These are phyloP conservation scores for Saccostrea echinata DNA, from an alignment of 1,140 invertebrate species.

Conservation along the genomic window DNA sequence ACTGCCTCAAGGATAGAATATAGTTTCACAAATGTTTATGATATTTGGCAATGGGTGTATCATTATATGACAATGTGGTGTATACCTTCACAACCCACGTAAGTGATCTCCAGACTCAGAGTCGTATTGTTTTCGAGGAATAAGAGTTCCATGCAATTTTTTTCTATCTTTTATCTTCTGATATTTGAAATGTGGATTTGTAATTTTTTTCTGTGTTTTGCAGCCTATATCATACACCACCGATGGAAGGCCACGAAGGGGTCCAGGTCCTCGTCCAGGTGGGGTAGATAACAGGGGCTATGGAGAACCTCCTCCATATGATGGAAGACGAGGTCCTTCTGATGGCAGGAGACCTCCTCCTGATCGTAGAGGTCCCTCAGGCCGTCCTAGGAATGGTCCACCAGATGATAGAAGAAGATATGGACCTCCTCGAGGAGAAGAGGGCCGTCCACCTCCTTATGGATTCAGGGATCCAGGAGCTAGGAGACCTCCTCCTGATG, in stretches of 20 bases:
- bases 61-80: too few species aligned
- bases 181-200: too few species aligned
- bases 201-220: not conserved
- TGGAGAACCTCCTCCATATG: slow-evolving; percentile 58
- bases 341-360: slow-evolving; percentile 55
- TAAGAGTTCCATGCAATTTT: too few species aligned
- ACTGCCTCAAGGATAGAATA: too few species aligned
- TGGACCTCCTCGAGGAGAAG: slow-evolving; percentile 17
- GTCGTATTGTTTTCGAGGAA: too few species aligned
- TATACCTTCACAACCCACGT: too few species aligned
- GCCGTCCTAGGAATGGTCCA: slow-evolving; percentile 37
- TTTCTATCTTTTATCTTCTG: too few species aligned
- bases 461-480: not conserved
- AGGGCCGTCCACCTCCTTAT: slow-evolving; percentile 3
- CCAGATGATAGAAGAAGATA: slow-evolving; percentile 53
- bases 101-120: too few species aligned
- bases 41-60: too few species aligned
- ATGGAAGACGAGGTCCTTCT: slow-evolving; percentile 48
- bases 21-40: too few species aligned
- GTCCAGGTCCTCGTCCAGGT: slow-evolving; percentile 59
- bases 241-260: slow-evolving; percentile 21
- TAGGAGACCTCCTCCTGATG: slow-evolving; percentile 47
- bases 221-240: slow-evolving; percentile 35
- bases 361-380: slow-evolving; percentile 57
- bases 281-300: slow-evolving; percentile 27